phyloP scores from a whole-genome alignment of 1,140 invertebrate species.

The Heliothis virescens region DNA sequence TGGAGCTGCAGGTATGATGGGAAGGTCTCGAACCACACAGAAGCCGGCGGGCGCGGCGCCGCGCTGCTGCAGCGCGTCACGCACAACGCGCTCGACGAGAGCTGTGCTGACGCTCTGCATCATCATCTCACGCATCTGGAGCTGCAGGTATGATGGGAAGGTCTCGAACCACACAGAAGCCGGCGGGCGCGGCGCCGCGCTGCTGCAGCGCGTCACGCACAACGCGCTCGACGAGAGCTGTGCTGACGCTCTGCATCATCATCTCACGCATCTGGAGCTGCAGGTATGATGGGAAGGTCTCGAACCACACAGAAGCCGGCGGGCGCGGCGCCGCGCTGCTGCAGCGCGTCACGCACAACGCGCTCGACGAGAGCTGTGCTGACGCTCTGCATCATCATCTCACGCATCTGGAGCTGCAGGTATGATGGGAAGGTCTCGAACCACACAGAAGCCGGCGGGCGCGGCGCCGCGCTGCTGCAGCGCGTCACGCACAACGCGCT shows the following conservation, averaged over 20 bases:
- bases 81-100: conserved; percentile 98
- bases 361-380: conserved; percentile 97
- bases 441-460: conserved; percentile 93
- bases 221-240: conserved; percentile 99
- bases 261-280: conserved; percentile 69
- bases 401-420: conserved; percentile 61
- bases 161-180: too few relatives aligned
- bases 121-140: conserved; percentile 71
- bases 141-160: conserved; percentile 43
- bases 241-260: conserved; percentile 90
- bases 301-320: too few relatives aligned
- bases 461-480: conserved; percentile 94
- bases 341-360: conserved; percentile 94
- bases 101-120: conserved; percentile 93
- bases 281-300: neutral
- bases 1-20: conserved; percentile 50
- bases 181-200: conserved; percentile 95
- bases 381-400: conserved; percentile 88
- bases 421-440: neutral
- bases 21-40: too few relatives aligned
- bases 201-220: conserved; percentile 93
- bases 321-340: conserved; percentile 95
- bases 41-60: conserved; percentile 94
- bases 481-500: conserved; percentile 96
- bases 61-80: conserved; percentile 93